Evolutionary conservation across 2,888 invertebrate genomes (phyloP).

Genomic region (Pandemis cinnamomeana): DNA sequence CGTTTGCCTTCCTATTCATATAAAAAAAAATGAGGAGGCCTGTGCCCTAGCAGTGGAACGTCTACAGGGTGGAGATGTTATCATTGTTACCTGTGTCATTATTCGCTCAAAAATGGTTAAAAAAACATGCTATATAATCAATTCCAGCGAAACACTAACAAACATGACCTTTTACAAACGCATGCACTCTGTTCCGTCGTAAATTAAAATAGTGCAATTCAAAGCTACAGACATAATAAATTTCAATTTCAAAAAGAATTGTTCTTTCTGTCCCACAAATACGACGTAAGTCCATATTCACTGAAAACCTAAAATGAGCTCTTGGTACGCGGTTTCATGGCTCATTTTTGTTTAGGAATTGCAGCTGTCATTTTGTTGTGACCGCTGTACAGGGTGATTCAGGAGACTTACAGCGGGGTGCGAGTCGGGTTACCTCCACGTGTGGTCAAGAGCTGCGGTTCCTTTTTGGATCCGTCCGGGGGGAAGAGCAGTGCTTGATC

Average conservation of each 20-base stretch:
- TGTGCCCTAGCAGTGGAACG: too few species aligned
- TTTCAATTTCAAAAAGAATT: background rate
- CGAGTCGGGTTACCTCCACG: too few species aligned
- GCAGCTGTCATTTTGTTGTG: background rate
- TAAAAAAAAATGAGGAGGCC: too few species aligned
- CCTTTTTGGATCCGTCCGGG: too few species aligned
- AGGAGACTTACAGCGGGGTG: too few species aligned
- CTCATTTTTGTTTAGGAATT: background rate
- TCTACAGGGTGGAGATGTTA: too few species aligned
- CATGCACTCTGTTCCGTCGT: background rate
- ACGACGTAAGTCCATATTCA: background rate
- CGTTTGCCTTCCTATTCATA: too few species aligned
- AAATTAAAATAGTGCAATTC: constrained; percentile 3
- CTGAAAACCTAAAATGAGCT: background rate
- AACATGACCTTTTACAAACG: background rate
- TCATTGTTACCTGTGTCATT: too few species aligned
- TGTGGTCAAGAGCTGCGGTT: too few species aligned
- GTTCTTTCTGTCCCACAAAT: background rate
- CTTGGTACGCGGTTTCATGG: background rate
- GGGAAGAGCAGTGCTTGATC: too few species aligned
- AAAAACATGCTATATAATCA: background rate
- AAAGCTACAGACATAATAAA: constrained; percentile 1
- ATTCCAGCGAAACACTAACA: background rate
- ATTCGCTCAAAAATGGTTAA: background rate
- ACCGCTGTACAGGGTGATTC: background rate